Evolutionary conservation across 2,888 invertebrate species (phyloP).

Genomic region (Alcis repandata): DNA sequence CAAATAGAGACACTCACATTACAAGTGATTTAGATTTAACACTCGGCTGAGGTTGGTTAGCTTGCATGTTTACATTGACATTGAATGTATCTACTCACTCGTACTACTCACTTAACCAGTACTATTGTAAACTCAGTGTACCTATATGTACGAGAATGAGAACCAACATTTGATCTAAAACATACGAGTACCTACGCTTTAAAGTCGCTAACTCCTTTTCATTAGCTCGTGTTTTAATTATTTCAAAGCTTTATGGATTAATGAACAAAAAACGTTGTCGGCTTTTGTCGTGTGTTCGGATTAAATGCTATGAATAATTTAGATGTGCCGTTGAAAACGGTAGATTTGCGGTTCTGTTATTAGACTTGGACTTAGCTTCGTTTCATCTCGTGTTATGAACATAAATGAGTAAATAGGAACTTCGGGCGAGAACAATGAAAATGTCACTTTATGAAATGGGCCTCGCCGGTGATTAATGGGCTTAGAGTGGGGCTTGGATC

Average conservation of each 20-base stretch:
- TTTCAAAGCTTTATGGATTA: conserved; percentile 22
- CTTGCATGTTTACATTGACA: not conserved
- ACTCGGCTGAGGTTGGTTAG: conserved; percentile 15
- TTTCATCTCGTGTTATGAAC: conserved; percentile 67
- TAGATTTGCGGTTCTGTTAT: conserved; percentile 63
- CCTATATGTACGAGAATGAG: too few relatives aligned
- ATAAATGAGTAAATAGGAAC: conserved; percentile 76
- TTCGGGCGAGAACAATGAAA: conserved; percentile 81
- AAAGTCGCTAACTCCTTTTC: conserved; percentile 18
- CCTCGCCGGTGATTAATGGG: conserved; percentile 79
- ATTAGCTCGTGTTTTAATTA: conserved; percentile 29
- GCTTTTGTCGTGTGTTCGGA: conserved; percentile 36
- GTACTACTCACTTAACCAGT: too few relatives aligned
- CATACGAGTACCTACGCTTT: conserved; percentile 10
- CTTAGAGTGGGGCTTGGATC: conserved; percentile 68
- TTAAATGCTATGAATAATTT: conserved; percentile 44
- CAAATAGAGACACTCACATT: conserved; percentile 44
- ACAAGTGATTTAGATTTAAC: conserved; percentile 42
- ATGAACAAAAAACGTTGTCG: conserved; percentile 30
- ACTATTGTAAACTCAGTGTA: too few relatives aligned
- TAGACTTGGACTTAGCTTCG: conserved; percentile 62
- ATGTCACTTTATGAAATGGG: conserved; percentile 84
- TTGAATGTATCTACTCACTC: not conserved
- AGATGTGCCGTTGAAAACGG: conserved; percentile 48
- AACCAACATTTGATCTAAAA: not conserved